Evolutionary conservation across 2,113 vertebrate species (phyloP), one percentile per base, ranked within the genome.

Genomic region (Oophaga pumilio): DNA sequence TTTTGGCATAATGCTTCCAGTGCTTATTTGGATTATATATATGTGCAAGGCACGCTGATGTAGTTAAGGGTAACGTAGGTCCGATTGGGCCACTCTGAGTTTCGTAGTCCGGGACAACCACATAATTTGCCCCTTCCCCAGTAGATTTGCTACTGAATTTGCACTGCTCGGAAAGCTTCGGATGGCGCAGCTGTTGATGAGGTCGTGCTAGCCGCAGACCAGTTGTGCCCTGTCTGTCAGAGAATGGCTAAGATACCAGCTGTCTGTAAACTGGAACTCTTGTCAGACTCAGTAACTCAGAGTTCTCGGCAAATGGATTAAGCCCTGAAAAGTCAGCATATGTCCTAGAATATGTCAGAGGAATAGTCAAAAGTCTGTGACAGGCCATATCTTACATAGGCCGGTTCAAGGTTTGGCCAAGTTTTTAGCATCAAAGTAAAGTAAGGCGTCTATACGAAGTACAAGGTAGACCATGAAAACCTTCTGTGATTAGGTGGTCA

Each of bases 111-210:
- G 33, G 33, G 33, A 5, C 33, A 43, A 43, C 33, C 33, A 4
- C 33, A 43, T 43, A 2, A 2, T 5, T 3, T 43, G 33, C 33
- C 33, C 33, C n/a, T n/a, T 43, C 33, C 33, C 33, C 33, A 43
- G 33, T 43, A 43, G 33, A 2, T 43, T 2, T 43, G 33, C 33
- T 43, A 1, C 5, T 43, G 33, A 43, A 43, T 43, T 43, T 43
- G 71, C 18, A 18, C 3, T 7, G 14, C 18, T 59, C 13, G 11
- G 76, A 62, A 56, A 24, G 62, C 20, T 18, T 8, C 7, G 24
- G 17, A 28, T 68, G 71, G 69, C 50, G 78, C 85, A 87, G 78
- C 78, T 87, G 78, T 87, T 74, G 18, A 43, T 52, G 78, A 74
- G 43, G 24, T 26, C 49, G 22, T 57, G 9, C 20, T 50, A 33